phyloP scores from a whole-genome alignment of 2,113 vertebrate species.

The Pangasianodon hypophthalmus region DNA sequence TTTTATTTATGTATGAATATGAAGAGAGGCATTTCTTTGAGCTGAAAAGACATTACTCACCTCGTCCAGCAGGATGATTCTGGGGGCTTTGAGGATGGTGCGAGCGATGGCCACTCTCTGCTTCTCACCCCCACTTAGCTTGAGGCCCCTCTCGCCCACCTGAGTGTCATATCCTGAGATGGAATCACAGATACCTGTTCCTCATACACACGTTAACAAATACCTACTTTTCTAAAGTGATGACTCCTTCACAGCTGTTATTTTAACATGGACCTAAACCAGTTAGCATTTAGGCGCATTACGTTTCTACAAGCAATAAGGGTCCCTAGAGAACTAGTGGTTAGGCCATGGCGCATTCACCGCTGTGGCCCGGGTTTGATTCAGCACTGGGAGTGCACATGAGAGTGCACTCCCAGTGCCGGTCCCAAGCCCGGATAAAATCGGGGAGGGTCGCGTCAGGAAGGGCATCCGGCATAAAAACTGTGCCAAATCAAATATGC shows the following conservation, averaged over 20 bases:
- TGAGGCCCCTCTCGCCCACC: slow-evolving; percentile 88
- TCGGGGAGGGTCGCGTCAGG: no score
- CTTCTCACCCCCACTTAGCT: slow-evolving; percentile 90
- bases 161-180: slow-evolving; percentile 82
- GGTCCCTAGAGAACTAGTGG: no score
- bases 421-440: no score
- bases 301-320: neutral
- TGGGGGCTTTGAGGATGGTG: slow-evolving; percentile 85
- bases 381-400: no score
- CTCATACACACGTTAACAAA: neutral
- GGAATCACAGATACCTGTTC: neutral
- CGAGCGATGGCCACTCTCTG: slow-evolving; percentile 89
- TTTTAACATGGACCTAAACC: neutral
- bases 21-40: neutral
- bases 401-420: no score
- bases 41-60: slow-evolving; percentile 51
- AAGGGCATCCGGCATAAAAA: no score
- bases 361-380: no score
- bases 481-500: no score
- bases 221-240: neutral
- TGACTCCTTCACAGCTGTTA: neutral
- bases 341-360: no score
- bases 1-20: neutral
- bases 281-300: neutral
- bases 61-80: slow-evolving; percentile 88